These are phyloP conservation scores for Arctopsyche grandis DNA, from an alignment of 1,140 invertebrate species.

Conservation along the genomic window DNA sequence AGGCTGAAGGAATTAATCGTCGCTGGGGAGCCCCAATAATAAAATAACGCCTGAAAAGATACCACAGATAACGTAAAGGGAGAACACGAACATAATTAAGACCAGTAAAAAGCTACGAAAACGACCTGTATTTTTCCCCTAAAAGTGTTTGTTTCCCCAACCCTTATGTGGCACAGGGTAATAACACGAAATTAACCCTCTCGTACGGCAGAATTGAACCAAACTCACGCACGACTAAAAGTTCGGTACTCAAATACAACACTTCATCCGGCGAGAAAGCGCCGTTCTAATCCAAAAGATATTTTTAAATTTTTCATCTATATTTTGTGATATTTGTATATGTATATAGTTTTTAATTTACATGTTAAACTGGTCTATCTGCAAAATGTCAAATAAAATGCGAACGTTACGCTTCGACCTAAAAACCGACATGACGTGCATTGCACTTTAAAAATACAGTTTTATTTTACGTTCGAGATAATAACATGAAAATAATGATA, in stretches of 20 bases:
- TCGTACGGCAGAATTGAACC: no score
- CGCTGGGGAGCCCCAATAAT: conserved; percentile 18
- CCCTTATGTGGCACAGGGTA: no score
- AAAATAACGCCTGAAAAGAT: conserved; percentile 19
- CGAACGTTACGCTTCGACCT: not conserved
- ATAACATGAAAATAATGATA: conserved; percentile 4
- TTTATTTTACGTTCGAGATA: no score
- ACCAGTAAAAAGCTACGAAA: not conserved
- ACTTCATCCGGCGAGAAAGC: no score
- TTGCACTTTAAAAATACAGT: not conserved
- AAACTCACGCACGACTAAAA: no score
- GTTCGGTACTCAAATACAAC: no score
- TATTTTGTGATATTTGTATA: no score
- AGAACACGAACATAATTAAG: conserved; percentile 23
- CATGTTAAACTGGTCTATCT: not conserved
- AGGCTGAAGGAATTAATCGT: conserved; percentile 5
- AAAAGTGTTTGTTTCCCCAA: not conserved
- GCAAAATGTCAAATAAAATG: conserved; percentile 8
- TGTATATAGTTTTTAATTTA: conserved; percentile 11
- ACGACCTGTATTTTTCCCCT: not conserved
- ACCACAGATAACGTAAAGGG: not conserved
- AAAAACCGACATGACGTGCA: no score
- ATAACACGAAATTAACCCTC: no score
- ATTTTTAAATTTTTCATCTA: no score
- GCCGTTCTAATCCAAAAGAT: no score